Evolutionary conservation across 2,113 vertebrate species (phyloP).

Genomic region (Prinia subflava): DNA sequence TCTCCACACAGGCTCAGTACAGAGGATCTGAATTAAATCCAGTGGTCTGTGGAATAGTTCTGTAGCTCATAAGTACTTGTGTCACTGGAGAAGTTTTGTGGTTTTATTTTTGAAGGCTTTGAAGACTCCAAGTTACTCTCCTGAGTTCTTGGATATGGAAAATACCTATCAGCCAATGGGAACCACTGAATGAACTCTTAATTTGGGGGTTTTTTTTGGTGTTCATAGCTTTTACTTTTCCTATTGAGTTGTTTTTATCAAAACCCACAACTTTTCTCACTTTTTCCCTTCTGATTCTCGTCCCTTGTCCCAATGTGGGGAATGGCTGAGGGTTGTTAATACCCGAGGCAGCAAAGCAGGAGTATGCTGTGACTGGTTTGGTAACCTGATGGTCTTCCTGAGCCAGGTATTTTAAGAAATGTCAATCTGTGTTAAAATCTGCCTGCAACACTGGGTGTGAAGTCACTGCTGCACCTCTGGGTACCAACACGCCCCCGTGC

Average conservation of each 20-base stretch:
- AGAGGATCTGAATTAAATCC: not conserved
- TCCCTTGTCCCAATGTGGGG: too few relatives aligned
- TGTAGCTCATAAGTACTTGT: not conserved
- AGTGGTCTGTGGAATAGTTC: not conserved
- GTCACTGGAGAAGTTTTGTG: not conserved
- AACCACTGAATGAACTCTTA: not conserved
- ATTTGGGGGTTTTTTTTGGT: too few relatives aligned
- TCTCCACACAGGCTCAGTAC: not conserved
- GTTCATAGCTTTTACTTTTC: too few relatives aligned
- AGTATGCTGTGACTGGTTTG: not conserved
- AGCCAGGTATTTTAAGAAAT: not conserved
- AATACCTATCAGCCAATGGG: not conserved
- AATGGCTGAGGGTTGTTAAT: not conserved
- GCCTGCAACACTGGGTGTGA: not conserved
- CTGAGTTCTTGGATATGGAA: not conserved
- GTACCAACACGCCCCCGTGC: accelerated
- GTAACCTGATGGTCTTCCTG: not conserved
- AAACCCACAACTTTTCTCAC: not conserved
- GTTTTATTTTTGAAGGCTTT: not conserved
- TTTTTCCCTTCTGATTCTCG: not conserved
- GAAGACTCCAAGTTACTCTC: not conserved
- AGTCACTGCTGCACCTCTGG: not conserved
- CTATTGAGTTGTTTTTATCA: not conserved
- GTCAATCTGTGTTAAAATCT: not conserved
- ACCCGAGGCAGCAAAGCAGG: not conserved